Base-by-base conservation (phyloP, 2,888 invertebrate genomes). In the Rhagophthalmus giganteus region DNA sequence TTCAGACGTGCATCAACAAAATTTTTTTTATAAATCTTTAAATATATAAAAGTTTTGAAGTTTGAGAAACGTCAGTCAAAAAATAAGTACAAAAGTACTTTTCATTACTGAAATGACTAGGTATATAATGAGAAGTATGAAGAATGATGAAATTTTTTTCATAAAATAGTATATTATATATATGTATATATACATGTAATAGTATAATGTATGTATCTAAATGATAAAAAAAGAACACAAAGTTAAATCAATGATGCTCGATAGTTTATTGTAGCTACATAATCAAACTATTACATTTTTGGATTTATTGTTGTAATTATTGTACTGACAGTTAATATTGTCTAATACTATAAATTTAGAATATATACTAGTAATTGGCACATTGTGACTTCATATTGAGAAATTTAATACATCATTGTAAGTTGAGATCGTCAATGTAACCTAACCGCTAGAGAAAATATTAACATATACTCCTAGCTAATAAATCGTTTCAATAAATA, bases 281-380 rank as follows among this genome's bases (percentile, higher is more conserved):
- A 46, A 15, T 37, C 27, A 9, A 14, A 12, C 30, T 47, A 55
- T 55, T 46, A 51, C 51, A 47, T 47, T 41, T 48, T 50, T 46
- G 33, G 32, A 51, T 34, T 66, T 66, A 67, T 67, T 66, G 65
- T 66, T 63, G 62, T 57, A 59, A 60, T 64, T 66, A 65, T 65
- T 67, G 65, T 65, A 63, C 61, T 51, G 66, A 64, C 61, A 61
- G 61, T 64, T 54, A 59, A 64, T 67, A 65, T 65, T 67, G 65
- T 67, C 66, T 62, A 65, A 63, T 58, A 63, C 60, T 55, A 50
- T 49, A 55, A 54, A 54, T 58, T 58, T 59, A 54, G 56, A 61
- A 57, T 60, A 55, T 44, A 55, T 46, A 38, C 46, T 46, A 41
- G 20, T 48, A 31, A 59, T 58, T 54, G 64, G 64, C 64, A 64